Evolutionary conservation across 2,113 vertebrate genomes (phyloP).

Genomic region (Rostratula benghalensis): DNA sequence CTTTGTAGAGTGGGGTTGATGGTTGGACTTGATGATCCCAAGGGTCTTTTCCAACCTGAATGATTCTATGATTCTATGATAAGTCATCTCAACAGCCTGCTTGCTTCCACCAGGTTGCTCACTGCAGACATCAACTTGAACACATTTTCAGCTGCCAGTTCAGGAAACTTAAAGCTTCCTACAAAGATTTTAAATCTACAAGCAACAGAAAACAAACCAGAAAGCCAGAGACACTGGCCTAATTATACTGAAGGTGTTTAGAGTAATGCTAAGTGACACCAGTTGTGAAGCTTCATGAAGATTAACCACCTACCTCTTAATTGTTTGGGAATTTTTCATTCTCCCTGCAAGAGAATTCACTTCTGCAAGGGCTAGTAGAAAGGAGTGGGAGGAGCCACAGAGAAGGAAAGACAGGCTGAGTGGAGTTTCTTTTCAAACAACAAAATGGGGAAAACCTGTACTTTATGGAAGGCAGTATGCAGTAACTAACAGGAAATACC

Average conservation of each 20-base stretch:
- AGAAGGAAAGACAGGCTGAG: neutral
- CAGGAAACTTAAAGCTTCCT: neutral
- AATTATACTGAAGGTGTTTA: neutral
- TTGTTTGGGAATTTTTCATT: neutral
- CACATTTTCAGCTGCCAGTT: neutral
- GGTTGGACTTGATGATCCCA: too few relatives aligned
- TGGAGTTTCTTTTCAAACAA: neutral
- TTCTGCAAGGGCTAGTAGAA: neutral
- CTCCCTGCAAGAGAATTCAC: neutral
- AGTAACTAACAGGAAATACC: neutral
- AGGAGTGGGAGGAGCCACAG: neutral
- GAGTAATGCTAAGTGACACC: neutral
- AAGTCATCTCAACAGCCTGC: neutral
- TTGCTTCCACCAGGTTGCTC: neutral
- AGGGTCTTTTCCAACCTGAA: too few relatives aligned
- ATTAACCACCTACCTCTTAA: neutral
- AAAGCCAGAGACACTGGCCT: neutral
- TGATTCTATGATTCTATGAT: too few relatives aligned
- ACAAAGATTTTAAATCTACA: neutral
- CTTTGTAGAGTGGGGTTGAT: too few relatives aligned
- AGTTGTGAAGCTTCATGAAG: neutral
- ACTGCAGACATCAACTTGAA: neutral
- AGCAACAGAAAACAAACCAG: neutral
- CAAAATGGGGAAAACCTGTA: neutral
- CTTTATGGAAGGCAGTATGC: neutral